These are phyloP conservation scores for Dynastes grantii DNA, from an alignment of 2,888 invertebrate species.

Conservation along the genomic window DNA sequence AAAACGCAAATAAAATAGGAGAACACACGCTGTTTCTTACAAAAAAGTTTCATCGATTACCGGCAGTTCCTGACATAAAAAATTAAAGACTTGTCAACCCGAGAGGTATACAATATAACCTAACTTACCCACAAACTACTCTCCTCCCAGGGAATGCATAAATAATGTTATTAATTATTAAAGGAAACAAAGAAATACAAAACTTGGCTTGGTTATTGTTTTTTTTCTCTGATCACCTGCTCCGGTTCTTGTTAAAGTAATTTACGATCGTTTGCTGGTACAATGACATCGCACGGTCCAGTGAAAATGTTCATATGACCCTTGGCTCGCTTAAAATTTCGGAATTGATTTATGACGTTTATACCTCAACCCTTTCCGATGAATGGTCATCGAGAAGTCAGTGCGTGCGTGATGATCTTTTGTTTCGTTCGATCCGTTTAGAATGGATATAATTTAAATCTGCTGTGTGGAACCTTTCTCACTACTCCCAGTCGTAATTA, in stretches of 20 bases:
- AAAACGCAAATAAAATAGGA: not conserved
- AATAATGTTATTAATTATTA: slow-evolving; percentile 26
- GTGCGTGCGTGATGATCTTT: not conserved
- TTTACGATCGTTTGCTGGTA: slow-evolving; percentile 10
- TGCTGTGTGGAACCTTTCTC: not conserved
- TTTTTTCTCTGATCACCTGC: slow-evolving; percentile 21
- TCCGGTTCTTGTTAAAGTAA: slow-evolving; percentile 23
- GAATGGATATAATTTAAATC: slow-evolving; percentile 22
- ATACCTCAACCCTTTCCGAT: slow-evolving; percentile 21
- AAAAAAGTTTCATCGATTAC: slow-evolving; percentile 22
- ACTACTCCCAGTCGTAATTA: not conserved
- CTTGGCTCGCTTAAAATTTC: slow-evolving; percentile 13
- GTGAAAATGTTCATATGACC: slow-evolving; percentile 31
- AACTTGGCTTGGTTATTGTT: slow-evolving; percentile 3
- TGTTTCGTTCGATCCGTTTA: slow-evolving; percentile 20
- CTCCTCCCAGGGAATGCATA: slow-evolving; percentile 2
- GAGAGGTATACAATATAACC: slow-evolving; percentile 3
- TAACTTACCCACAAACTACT: slow-evolving; percentile 4
- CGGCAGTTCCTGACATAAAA: slow-evolving; percentile 10
- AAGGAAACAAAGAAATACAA: slow-evolving; percentile 11
- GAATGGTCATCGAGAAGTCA: slow-evolving; percentile 19
- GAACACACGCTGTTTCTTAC: not conserved
- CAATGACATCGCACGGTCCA: slow-evolving; percentile 1
- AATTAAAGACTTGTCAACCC: slow-evolving; percentile 13
- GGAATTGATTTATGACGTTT: slow-evolving; percentile 28